Conservation (phyloP, 2,113 vertebrate species). For the Paramisgurnus dabryanus region DNA sequence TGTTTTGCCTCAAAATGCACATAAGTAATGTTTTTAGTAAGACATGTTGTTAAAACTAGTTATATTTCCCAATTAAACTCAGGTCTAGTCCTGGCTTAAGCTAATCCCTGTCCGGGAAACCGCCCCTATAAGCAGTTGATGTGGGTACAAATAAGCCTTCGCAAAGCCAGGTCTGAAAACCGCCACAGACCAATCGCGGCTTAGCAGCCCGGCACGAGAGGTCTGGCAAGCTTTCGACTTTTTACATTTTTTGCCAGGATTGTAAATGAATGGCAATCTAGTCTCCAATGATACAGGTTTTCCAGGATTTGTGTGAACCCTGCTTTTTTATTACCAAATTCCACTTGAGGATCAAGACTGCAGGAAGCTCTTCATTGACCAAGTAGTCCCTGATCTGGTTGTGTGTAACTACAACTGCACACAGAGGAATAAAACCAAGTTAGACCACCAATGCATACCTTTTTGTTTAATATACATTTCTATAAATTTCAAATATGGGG, state of each 20-base stretch:
- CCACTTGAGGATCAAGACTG: too few species aligned
- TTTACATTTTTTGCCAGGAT: background rate
- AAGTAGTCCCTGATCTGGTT: background rate
- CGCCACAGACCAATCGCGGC: background rate
- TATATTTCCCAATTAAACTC: too few species aligned
- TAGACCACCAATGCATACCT: constrained; percentile 1
- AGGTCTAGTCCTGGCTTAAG: too few species aligned
- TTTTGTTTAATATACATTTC: background rate
- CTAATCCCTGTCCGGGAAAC: too few species aligned
- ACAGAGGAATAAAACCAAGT: constrained; percentile 13
- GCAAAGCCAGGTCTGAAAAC: background rate
- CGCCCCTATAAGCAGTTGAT: too few species aligned
- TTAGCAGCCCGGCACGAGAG: background rate
- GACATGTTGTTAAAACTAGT: too few species aligned
- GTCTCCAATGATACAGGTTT: constrained; percentile 1
- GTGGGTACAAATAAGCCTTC: too few species aligned
- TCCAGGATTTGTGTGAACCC: background rate
- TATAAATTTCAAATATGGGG: too few species aligned
- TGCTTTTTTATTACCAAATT: background rate
- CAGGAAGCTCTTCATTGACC: too few species aligned
- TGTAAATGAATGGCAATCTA: background rate
- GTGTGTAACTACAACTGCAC: background rate
- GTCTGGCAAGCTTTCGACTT: background rate
- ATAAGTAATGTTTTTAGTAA: too few species aligned
- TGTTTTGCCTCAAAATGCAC: too few species aligned